These are phyloP conservation scores for Stenodera caucasica DNA, from an alignment of 2,888 invertebrate genomes.

Conservation along the genomic window DNA sequence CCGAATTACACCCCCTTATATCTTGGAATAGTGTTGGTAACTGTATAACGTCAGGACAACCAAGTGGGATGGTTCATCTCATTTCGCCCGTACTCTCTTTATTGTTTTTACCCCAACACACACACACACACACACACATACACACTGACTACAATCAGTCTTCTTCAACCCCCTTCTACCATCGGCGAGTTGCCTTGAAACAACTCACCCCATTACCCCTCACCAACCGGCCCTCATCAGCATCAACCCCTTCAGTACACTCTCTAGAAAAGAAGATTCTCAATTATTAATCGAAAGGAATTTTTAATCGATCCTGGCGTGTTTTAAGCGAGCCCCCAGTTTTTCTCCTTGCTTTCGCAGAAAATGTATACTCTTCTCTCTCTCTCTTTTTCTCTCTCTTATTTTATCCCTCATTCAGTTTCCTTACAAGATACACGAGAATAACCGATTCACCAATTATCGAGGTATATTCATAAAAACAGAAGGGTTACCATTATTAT, in stretches of 20 bases:
- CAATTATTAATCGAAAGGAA: conserved; percentile 56
- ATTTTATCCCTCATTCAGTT: no score
- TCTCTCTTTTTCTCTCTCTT: background rate
- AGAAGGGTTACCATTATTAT: background rate
- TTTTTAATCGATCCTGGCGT: conserved; percentile 54
- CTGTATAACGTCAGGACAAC: conserved; percentile 38
- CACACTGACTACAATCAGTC: conserved; percentile 56
- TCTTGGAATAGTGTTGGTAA: no score
- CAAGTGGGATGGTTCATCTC: conserved; percentile 65
- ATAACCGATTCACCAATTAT: background rate
- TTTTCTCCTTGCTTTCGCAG: conserved; percentile 11
- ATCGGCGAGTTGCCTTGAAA: conserved; percentile 24
- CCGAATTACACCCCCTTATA: background rate
- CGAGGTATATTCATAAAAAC: background rate
- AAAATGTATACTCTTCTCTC: background rate
- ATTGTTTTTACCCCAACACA: conserved; percentile 51
- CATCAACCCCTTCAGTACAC: conserved; percentile 52
- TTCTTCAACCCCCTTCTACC: conserved; percentile 48
- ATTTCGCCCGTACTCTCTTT: conserved; percentile 68
- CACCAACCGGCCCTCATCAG: conserved; percentile 45
- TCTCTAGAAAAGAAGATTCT: conserved; percentile 54
- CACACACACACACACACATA: conserved; percentile 34
- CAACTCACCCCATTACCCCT: conserved; percentile 40
- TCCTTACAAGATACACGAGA: background rate
- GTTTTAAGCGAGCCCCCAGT: conserved; percentile 39